phyloP scores from a whole-genome alignment of 2,113 vertebrate genomes.

The Addax nasomaculatus region DNA sequence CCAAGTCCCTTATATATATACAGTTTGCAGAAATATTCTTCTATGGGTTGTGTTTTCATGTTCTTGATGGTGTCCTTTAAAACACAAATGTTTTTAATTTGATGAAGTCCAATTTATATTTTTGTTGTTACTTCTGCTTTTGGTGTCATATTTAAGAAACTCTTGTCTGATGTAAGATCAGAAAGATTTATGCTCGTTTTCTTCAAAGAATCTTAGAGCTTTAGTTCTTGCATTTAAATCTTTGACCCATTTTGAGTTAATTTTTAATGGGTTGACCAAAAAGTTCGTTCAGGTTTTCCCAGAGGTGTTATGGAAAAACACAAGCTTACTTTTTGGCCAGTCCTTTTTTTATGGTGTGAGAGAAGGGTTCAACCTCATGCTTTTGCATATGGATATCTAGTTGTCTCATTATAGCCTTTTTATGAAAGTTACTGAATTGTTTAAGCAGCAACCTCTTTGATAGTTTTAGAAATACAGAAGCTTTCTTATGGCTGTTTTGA shows the following conservation, averaged over 20 bases:
- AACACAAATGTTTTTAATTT: not conserved
- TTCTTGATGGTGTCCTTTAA: not conserved
- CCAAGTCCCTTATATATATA: not conserved
- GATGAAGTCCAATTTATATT: not conserved
- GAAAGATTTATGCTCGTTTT: not conserved
- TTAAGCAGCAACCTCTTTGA: not conserved
- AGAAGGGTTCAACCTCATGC: not conserved
- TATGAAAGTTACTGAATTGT: not conserved
- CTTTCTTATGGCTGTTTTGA: not conserved
- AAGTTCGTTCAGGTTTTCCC: not conserved
- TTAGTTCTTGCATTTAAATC: not conserved
- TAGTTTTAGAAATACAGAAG: not conserved
- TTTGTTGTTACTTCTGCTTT: slow-evolving; percentile 10
- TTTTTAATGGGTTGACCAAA: not conserved
- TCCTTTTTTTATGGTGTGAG: not conserved
- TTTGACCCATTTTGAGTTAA: not conserved
- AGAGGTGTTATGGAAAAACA: not conserved
- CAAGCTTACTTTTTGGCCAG: not conserved
- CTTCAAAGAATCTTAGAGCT: not conserved
- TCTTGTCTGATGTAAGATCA: not conserved
- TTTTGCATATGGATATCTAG: not conserved
- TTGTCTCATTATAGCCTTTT: not conserved
- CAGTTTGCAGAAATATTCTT: not conserved
- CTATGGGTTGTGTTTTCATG: not conserved
- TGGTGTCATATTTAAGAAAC: not conserved